Percentiles rank a stretch among this genome's conserved stretches.
Evolutionary conservation across 2,888 invertebrate species (phyloP).

Genomic region (Palloptera scutellata): DNA sequence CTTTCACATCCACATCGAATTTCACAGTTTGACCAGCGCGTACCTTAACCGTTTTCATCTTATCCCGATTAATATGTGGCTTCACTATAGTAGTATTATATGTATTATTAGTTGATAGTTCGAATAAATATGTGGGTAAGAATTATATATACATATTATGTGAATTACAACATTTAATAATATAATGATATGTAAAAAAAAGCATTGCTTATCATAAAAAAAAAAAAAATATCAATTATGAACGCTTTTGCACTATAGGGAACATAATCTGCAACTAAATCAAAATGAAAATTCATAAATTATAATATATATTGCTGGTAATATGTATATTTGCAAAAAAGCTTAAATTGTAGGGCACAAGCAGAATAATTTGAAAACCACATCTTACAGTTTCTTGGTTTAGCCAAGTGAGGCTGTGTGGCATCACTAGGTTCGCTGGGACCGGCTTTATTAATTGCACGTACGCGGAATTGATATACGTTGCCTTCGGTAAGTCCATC

Average conservation of each 20-base stretch:
- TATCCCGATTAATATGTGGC: slow-evolving; percentile 94
- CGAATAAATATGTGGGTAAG: slow-evolving; percentile 1
- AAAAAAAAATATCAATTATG: not conserved
- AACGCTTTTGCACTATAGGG: not conserved
- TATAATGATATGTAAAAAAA: slow-evolving; percentile 16
- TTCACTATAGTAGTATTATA: no score
- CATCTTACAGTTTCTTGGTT: slow-evolving; percentile 82
- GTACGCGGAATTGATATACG: slow-evolving; percentile 93
- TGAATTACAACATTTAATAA: not conserved
- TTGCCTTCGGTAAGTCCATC: slow-evolving; percentile 89
- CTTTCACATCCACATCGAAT: slow-evolving; percentile 92
- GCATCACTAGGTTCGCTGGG: slow-evolving; percentile 90
- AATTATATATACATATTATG: not conserved
- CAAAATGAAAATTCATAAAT: slow-evolving; percentile 8
- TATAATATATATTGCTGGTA: slow-evolving; percentile 5
- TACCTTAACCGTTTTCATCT: slow-evolving; percentile 85
- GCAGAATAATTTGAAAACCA: no score
- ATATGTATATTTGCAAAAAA: slow-evolving; percentile 23
- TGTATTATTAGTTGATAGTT: not conserved
- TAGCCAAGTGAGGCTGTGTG: slow-evolving; percentile 85
- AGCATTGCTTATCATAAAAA: slow-evolving; percentile 25
- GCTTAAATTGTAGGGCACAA: no score
- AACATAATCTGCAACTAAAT: not conserved
- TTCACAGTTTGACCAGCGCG: slow-evolving; percentile 90
- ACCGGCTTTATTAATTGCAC: slow-evolving; percentile 94